Base-by-base conservation (phyloP, 35 echinoderm and acorn worm genomes). In the Apostichopus californicus region DNA sequence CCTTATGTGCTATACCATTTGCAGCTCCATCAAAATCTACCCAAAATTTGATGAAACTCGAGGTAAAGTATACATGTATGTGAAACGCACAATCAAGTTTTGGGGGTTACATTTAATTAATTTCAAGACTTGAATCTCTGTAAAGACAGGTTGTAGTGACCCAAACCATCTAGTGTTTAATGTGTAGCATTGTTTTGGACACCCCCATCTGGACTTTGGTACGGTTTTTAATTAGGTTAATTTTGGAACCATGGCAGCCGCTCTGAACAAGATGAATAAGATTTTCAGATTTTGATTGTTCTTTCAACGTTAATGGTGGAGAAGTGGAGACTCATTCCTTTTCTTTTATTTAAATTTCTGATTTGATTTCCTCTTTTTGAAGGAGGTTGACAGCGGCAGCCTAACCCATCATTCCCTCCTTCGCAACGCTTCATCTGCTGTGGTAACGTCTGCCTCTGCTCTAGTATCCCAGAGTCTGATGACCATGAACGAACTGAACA, bases 401-500 rank as follows among this genome's bases (percentile, higher is more conserved):
- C 68, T 89, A 4, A 89, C 61, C 14, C 86, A 89, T 55, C n/a
- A 9, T 15, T 89, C 86, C 15, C 86, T 89, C 60, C 63, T 72
- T 0, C 86, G 86, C 5, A 89, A 89, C 73, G 86, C 86, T 17
- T 52, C 86, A 18, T 60, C 86, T 68, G 86, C 86, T 11, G 86
- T 72, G 46, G 86, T 89, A 2, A 89, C 86, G 46, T 89, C 86
- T 65, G 63, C 86, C 12, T 28, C 23, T 25, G 64, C 61, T 6
- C 22, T 89, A 13, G 63, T 89, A 25, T 89, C 86, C 23, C 86
- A 89, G 61, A 4, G 86, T 72, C 22, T 89, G 18, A 71, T 61
- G 56, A 65, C 86, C 7, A 21, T 88, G 56, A 88, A 88, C 71
- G 86, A 88, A 88, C 86, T 88, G 56, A 88, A 65, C 61, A 65